phyloP scores from a whole-genome alignment of 2,888 invertebrate genomes.

The Drosophila fulvimacula region DNA sequence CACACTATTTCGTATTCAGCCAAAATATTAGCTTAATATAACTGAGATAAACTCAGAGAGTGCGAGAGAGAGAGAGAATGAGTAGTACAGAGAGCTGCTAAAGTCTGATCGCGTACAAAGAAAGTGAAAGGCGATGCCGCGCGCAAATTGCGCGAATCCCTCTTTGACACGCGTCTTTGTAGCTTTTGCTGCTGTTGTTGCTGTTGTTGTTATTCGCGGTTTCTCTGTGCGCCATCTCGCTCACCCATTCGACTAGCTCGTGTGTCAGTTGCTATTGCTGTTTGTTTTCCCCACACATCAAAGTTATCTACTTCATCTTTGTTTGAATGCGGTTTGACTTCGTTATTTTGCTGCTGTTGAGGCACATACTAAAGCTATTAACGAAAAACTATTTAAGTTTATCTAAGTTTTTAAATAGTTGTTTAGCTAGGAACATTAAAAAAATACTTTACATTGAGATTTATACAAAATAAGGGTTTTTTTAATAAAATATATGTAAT shows the following conservation, averaged over 20 bases:
- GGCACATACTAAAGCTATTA: neutral
- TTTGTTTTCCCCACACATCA: conserved; percentile 8
- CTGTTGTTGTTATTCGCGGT: conserved; percentile 24
- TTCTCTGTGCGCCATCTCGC: conserved; percentile 27
- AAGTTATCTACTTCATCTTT: neutral
- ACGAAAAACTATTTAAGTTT: neutral
- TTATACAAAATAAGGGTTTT: no score
- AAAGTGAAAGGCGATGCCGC: conserved; percentile 57
- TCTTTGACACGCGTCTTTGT: conserved; percentile 41
- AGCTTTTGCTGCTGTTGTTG: neutral
- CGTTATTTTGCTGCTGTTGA: neutral
- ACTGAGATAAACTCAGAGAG: neutral
- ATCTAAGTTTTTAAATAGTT: neutral
- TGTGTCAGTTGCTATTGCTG: conserved; percentile 11
- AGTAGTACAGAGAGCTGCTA: neutral
- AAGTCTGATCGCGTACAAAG: conserved; percentile 38
- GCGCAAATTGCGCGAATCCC: conserved; percentile 40
- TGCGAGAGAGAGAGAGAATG: neutral
- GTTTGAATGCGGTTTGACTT: conserved; percentile 1
- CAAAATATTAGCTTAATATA: neutral
- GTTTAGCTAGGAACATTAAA: neutral
- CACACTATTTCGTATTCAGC: neutral
- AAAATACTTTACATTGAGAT: neutral
- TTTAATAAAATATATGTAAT: no score
- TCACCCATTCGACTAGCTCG: conserved; percentile 13